These are phyloP conservation scores for Caenorhabditis sinica DNA, from an alignment of 2,888 invertebrate species.

Conservation along the genomic window DNA sequence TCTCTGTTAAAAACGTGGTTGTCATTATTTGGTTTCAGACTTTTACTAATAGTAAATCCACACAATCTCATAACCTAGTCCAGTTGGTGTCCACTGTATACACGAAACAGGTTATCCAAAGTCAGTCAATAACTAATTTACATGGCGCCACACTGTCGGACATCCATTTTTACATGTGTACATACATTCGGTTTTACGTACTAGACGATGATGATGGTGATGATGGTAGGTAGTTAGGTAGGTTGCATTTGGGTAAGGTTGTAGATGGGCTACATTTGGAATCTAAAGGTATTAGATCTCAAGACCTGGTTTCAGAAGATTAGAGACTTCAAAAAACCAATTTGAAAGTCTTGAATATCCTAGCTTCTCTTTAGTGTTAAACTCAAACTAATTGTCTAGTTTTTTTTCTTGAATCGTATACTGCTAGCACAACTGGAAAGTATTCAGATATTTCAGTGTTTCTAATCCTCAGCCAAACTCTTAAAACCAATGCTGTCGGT, in stretches of 20 bases:
- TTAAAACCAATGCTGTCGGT: too few relatives aligned
- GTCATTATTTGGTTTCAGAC: slow-evolving; percentile 4
- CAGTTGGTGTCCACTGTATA: background rate
- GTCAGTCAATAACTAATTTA: slow-evolving; percentile 44
- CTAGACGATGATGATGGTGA: background rate
- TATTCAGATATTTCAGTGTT: too few relatives aligned
- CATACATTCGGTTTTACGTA: slow-evolving; percentile 2
- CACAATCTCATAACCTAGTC: too few relatives aligned
- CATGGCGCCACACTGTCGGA: slow-evolving; percentile 33
- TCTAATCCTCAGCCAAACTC: too few relatives aligned
- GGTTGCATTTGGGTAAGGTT: background rate
- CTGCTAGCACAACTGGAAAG: too few relatives aligned
- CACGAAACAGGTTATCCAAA: slow-evolving; percentile 28
- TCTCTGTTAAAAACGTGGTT: slow-evolving; percentile 17
- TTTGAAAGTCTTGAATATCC: too few relatives aligned
- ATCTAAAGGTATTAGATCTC: background rate
- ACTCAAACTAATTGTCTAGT: too few relatives aligned
- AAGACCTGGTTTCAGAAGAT: too few relatives aligned
- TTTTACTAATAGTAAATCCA: background rate
- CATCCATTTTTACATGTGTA: background rate
- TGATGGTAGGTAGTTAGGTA: slow-evolving; percentile 13
- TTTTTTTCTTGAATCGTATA: too few relatives aligned
- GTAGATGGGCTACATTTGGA: background rate
- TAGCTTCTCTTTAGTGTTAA: too few relatives aligned
- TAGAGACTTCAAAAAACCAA: too few relatives aligned